These are phyloP conservation scores for Verasper variegatus DNA, from an alignment of 2,113 vertebrate genomes.

Conservation along the genomic window DNA sequence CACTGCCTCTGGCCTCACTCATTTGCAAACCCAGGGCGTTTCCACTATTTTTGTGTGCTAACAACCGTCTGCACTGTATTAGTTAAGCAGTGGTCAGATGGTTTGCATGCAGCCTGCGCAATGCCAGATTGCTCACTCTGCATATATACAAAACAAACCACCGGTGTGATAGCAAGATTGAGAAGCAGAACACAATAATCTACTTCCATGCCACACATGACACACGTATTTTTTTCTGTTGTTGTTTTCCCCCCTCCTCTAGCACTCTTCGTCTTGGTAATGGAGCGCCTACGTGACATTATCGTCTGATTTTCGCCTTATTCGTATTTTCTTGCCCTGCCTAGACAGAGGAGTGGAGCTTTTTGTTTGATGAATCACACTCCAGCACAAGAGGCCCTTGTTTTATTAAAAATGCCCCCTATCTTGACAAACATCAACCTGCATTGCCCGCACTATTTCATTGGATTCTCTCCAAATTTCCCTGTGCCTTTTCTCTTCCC, in stretches of 20 bases:
- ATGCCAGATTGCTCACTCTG: constrained; percentile 4
- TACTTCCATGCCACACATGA: constrained; percentile 23
- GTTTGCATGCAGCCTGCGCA: neutral
- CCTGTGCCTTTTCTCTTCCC: constrained; percentile 24
- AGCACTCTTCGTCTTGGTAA: constrained; percentile 41
- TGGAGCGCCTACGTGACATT: constrained; percentile 36
- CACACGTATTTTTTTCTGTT: neutral
- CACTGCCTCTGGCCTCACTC: constrained; percentile 38
- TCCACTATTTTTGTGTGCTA: constrained; percentile 11
- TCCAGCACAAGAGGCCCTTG: constrained; percentile 26
- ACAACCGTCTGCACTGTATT: neutral
- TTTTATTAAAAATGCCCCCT: constrained; percentile 52
- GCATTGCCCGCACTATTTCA: constrained; percentile 50
- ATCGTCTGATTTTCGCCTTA: constrained; percentile 28
- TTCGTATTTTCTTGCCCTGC: constrained; percentile 33
- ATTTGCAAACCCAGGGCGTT: constrained; percentile 47
- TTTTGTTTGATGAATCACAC: constrained; percentile 47
- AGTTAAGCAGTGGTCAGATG: neutral
- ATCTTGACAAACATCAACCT: constrained; percentile 72
- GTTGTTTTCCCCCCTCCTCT: constrained; percentile 7
- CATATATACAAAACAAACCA: constrained; percentile 15
- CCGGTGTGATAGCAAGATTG: neutral
- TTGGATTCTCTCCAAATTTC: constrained; percentile 52
- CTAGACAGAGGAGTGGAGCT: constrained; percentile 6
- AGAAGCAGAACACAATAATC: constrained; percentile 17